Evolutionary conservation across 2,113 vertebrate genomes (phyloP).

Genomic region (Steatornis caripensis): DNA sequence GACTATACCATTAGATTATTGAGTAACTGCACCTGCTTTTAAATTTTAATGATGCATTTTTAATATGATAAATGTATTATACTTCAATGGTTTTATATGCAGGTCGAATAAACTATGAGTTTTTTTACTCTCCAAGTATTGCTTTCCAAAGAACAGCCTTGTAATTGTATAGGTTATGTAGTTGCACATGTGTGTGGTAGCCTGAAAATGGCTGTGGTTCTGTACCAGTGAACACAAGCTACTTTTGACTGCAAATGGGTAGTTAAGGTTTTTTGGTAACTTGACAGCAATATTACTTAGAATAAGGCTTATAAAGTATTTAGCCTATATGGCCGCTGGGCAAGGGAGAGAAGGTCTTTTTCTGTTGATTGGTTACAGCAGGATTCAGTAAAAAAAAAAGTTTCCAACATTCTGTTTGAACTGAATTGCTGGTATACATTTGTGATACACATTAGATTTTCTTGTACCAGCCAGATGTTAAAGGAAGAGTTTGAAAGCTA

Average conservation of each 20-base stretch:
- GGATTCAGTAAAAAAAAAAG: background rate
- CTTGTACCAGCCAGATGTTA: background rate
- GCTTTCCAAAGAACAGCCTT: constrained; percentile 55
- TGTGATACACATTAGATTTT: background rate
- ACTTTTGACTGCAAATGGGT: background rate
- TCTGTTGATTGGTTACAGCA: background rate
- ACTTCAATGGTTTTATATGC: constrained; percentile 74
- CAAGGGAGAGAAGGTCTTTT: background rate
- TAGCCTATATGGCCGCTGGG: background rate
- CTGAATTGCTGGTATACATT: background rate
- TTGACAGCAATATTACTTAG: background rate
- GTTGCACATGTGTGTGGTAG: background rate
- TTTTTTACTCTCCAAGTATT: constrained; percentile 70
- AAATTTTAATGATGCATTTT: constrained; percentile 82
- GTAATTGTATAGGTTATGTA: constrained; percentile 28
- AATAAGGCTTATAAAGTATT: background rate
- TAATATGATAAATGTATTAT: constrained; percentile 79
- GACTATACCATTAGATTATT: constrained; percentile 79
- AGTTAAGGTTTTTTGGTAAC: background rate
- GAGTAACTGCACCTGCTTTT: constrained; percentile 75
- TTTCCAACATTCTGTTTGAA: background rate
- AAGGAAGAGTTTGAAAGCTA: background rate
- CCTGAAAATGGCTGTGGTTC: background rate
- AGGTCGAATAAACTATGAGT: constrained; percentile 74
- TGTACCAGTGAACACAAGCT: background rate